Conservation (phyloP, 2,888 invertebrate genomes). For the Scaptomyza parva region DNA sequence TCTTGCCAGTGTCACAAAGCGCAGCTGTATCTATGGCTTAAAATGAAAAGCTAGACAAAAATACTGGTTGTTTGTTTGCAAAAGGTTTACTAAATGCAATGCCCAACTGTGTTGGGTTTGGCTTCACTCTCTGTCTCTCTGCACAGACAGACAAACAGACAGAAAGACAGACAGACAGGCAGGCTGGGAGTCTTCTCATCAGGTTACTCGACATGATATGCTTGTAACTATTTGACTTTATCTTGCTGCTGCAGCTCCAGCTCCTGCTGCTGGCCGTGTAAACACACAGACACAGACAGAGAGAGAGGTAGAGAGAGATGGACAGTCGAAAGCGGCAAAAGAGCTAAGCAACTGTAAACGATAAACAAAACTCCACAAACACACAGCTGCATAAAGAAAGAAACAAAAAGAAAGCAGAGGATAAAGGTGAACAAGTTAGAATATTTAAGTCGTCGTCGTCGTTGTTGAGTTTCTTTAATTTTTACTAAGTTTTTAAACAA, state of each 20-base stretch:
- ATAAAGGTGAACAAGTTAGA: constrained; percentile 1
- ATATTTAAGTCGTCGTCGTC: background rate
- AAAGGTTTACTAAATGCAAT: constrained; percentile 35
- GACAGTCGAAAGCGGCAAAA: constrained; percentile 19
- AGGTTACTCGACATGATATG: constrained; percentile 66
- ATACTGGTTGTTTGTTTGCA: constrained; percentile 26
- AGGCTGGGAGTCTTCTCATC: constrained; percentile 52
- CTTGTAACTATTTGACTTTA: constrained; percentile 77
- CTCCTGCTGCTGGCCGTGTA: constrained; percentile 50
- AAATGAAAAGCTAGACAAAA: constrained; percentile 14
- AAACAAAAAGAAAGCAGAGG: too few relatives aligned
- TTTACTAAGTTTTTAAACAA: too few relatives aligned
- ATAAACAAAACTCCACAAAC: constrained; percentile 45
- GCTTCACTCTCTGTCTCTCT: constrained; percentile 11
- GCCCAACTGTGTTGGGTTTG: constrained; percentile 19
- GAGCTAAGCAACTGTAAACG: constrained; percentile 27
- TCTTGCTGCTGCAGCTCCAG: constrained; percentile 54
- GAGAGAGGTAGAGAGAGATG: too few relatives aligned
- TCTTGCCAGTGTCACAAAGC: constrained; percentile 25
- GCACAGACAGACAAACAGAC: too few relatives aligned
- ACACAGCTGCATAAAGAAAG: constrained; percentile 6
- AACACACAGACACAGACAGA: constrained; percentile 53
- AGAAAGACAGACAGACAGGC: too few relatives aligned
- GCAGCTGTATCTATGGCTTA: constrained; percentile 27
- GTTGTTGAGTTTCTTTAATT: background rate